Evolutionary conservation across 2,113 vertebrate genomes (phyloP), one percentile per base, ranked within the genome.

Genomic region (Oncorhynchus gorbuscha): DNA sequence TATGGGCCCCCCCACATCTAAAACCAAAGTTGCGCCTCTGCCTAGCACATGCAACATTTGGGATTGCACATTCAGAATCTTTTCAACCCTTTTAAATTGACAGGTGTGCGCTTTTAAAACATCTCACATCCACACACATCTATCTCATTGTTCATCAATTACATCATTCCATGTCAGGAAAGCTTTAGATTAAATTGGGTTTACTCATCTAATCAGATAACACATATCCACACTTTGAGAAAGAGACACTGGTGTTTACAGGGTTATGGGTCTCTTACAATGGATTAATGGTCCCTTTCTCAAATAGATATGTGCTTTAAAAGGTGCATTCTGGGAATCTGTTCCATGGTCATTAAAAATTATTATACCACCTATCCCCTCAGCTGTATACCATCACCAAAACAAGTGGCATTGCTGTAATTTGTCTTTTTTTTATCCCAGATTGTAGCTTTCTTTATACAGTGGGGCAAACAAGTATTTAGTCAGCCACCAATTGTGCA

Each of bases 41-140:
- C 32, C 32, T 35, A 35, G 8, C 9, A 11, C 39, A 45, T 45
- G 9, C 39, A 11, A 45, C 39, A 45, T 45, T 45, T 86, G 81
- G 79, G 76, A 90, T 89, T 92, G 87, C 87, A 89, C 83, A 2
- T 90, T 82, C 73, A n/a, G 8, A 84, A 71, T 76, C 69, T 64
- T 73, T 5, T 55, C 12, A 55, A 55, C 51, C 16, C 51, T 55
- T 55, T 55, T 55, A 35, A 7, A 35, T 35, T 35, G 35, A 35
- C 35, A 35, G 35, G 35, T 7, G 35, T 35, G 35, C 35, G 5
- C 35, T 35, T 35, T 35, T 35, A 35, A 35, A 35, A 35, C 35
- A 35, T 35, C 64, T 66, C 4, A 30, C n/a, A 28, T 66, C 64
- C 64, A 13, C 64, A 66, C 22, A 30, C 12, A 55, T 14, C 49